phyloP scores from a whole-genome alignment of 2,888 invertebrate species.

The Minunthozetes semirufus region DNA sequence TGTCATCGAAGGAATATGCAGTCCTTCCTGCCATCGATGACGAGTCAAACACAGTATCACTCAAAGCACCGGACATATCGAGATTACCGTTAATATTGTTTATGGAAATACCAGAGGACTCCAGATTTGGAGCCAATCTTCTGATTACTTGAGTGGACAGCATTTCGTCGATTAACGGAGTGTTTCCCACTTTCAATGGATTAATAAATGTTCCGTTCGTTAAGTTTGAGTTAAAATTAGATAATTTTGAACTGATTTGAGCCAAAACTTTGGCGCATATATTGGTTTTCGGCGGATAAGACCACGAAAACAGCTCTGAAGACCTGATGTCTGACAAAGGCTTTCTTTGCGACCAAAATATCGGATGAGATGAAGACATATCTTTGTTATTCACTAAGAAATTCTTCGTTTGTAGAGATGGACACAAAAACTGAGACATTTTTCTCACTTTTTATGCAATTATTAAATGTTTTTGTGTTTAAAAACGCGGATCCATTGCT shows the following conservation, averaged over 20 bases:
- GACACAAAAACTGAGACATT: constrained; percentile 3
- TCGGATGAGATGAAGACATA: constrained; percentile 12
- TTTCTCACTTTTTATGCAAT: not conserved
- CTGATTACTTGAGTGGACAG: not conserved
- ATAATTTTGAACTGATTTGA: not conserved
- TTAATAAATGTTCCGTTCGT: not conserved
- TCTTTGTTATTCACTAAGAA: not conserved
- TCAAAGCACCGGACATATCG: not conserved
- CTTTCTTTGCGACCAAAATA: not conserved
- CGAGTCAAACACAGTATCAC: not conserved
- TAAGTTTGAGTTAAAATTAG: not conserved
- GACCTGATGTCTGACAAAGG: not conserved
- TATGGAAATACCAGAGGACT: not conserved
- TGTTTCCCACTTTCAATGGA: not conserved
- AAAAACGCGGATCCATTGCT: too few species aligned
- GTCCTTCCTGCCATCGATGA: constrained; percentile 6
- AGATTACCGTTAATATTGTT: not conserved
- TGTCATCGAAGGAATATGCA: not conserved
- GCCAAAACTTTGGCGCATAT: not conserved
- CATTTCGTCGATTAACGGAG: not conserved
- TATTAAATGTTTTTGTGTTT: too few species aligned
- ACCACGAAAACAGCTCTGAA: not conserved
- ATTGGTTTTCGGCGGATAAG: constrained; percentile 11
- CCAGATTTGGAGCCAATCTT: not conserved
- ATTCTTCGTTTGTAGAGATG: not conserved